Percentiles rank a stretch among this genome's conserved stretches.
Evolutionary conservation across 2,113 vertebrate genomes (phyloP).

Genomic region (Mustela nigripes): DNA sequence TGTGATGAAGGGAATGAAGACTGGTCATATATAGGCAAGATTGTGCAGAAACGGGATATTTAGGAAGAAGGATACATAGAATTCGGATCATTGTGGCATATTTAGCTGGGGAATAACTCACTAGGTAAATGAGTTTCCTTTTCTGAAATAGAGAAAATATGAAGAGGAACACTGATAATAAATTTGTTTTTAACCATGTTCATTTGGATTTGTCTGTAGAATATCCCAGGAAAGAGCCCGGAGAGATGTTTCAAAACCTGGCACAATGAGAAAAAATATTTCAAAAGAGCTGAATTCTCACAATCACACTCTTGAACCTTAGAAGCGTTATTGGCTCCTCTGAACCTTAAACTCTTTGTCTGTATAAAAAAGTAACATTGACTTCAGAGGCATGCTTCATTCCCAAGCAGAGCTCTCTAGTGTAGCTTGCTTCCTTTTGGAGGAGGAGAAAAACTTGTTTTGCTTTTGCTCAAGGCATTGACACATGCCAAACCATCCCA

Average conservation of each 20-base stretch:
- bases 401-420: background rate
- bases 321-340: background rate
- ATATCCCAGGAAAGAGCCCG: rapidly evolving
- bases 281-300: background rate
- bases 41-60: background rate
- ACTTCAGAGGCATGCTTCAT: background rate
- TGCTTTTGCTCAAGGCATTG: background rate
- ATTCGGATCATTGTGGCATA: background rate
- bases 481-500: background rate
- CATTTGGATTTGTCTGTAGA: background rate
- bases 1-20: background rate
- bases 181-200: background rate
- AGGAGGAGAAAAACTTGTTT: background rate
- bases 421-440: background rate
- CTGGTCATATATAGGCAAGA: background rate
- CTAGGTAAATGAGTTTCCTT: background rate
- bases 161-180: background rate
- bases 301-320: background rate
- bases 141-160: background rate
- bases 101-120: background rate
- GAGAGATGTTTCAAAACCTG: background rate
- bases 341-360: background rate
- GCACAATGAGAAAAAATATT: background rate
- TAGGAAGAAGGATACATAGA: background rate
- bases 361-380: background rate